Conservation (phyloP, 2,888 invertebrate species). For the Phytoseiulus persimilis region DNA sequence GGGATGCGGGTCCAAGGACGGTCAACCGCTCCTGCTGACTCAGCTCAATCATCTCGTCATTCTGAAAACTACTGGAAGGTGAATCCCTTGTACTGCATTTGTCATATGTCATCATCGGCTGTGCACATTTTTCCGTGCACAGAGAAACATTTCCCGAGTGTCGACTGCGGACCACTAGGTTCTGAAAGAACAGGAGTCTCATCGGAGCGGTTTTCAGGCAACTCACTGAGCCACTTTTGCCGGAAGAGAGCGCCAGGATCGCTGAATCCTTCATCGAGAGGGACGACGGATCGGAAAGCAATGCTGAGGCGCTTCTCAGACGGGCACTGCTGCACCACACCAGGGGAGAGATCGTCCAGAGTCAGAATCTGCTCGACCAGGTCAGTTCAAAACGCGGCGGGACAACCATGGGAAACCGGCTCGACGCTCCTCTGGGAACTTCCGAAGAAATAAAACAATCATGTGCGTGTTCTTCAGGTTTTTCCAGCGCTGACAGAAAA, state of each 20-base stretch:
- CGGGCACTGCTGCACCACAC: slow-evolving; percentile 19
- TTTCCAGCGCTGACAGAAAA: background rate
- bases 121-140: background rate
- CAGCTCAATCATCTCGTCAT: slow-evolving; percentile 20
- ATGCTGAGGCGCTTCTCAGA: slow-evolving; percentile 15
- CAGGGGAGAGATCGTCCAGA: slow-evolving; percentile 23
- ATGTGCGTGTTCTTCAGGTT: background rate
- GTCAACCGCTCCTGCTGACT: slow-evolving; percentile 14
- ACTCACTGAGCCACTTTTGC: background rate
- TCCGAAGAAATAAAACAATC: no score
- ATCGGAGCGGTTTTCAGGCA: background rate
- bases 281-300: background rate
- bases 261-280: slow-evolving; percentile 12
- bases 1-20: slow-evolving; percentile 24
- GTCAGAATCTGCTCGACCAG: background rate
- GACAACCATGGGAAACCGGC: no score
- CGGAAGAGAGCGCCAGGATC: slow-evolving; percentile 18
- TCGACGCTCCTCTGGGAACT: no score
- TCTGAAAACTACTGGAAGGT: slow-evolving; percentile 26
- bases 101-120: background rate
- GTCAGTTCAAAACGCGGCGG: background rate
- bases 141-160: no score
- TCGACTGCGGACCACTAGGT: background rate
- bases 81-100: background rate
- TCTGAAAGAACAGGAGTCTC: background rate